Conservation (phyloP, 37 sponge, comb jelly and placozoan genomes). For the Bolinopsis microptera region DNA sequence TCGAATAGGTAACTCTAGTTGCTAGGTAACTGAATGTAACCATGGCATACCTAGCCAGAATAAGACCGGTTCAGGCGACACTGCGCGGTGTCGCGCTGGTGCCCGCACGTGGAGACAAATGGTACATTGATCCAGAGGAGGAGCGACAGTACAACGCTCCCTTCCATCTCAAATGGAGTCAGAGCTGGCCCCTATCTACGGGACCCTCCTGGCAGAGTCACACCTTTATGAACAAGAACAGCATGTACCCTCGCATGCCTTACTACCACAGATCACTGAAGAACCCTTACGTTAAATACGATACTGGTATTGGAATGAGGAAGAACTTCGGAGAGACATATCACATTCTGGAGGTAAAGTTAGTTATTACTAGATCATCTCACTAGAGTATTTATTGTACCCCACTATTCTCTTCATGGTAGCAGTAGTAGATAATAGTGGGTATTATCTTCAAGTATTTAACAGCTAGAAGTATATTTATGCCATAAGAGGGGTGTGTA, state of each 20-base stretch:
- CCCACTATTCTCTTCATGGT: no score
- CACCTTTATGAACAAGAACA: neutral
- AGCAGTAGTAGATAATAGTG: no score
- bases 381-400: no score
- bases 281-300: conserved; percentile 50
- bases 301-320: neutral
- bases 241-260: conserved; percentile 51
- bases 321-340: conserved; percentile 40
- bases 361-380: no score
- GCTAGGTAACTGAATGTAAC: no score
- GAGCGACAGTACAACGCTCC: neutral
- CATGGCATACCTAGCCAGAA: conserved; percentile 28
- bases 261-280: conserved; percentile 19
- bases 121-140: conserved; percentile 63
- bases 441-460: no score
- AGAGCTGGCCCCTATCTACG: neutral
- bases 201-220: neutral
- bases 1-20: no score
- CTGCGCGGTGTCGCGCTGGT: neutral
- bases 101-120: conserved; percentile 55
- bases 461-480: no score
- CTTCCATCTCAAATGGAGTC: neutral
- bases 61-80: neutral
- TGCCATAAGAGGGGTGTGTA: no score
- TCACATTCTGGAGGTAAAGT: conserved; percentile 49